Evolutionary conservation across 2,888 invertebrate species (phyloP).

Genomic region (Aelia acuminata): DNA sequence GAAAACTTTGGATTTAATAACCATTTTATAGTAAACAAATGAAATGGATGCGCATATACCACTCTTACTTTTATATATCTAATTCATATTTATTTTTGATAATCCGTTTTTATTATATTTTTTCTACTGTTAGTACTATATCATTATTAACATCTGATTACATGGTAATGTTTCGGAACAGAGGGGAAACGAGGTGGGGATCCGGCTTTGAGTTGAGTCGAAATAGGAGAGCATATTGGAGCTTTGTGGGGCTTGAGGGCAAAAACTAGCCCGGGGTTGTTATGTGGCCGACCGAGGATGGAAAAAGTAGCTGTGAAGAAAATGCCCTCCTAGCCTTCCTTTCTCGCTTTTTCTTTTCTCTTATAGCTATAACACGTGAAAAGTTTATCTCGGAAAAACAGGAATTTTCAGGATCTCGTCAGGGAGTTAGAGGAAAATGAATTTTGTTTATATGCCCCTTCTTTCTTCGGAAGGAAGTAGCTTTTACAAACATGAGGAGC

Average conservation of each 20-base stretch:
- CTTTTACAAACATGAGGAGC: slow-evolving; percentile 5
- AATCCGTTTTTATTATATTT: no score
- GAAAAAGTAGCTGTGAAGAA: slow-evolving; percentile 12
- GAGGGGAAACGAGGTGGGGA: neutral
- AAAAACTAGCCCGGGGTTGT: neutral
- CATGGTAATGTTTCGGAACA: neutral
- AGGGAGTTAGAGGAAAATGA: slow-evolving; percentile 24
- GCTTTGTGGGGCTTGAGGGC: neutral
- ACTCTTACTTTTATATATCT: no score
- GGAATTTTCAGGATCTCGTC: slow-evolving; percentile 13
- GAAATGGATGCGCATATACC: no score
- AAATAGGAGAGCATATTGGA: slow-evolving; percentile 10
- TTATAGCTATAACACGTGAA: slow-evolving; percentile 7
- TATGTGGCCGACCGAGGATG: neutral
- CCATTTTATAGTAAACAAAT: no score
- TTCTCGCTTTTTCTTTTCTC: slow-evolving; percentile 12
- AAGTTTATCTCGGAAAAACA: slow-evolving; percentile 28
- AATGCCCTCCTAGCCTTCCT: neutral
- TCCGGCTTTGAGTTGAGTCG: neutral
- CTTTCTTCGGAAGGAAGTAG: neutral
- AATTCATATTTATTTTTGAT: no score
- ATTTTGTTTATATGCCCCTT: slow-evolving; percentile 1
- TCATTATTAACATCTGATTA: slow-evolving; percentile 16
- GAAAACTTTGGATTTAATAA: no score
- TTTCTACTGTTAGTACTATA: no score